Percentiles rank a stretch among this genome's conserved stretches.
Evolutionary conservation across 2,797 vertebrate species (phyloP).

Genomic region (Diplodus sargus): DNA sequence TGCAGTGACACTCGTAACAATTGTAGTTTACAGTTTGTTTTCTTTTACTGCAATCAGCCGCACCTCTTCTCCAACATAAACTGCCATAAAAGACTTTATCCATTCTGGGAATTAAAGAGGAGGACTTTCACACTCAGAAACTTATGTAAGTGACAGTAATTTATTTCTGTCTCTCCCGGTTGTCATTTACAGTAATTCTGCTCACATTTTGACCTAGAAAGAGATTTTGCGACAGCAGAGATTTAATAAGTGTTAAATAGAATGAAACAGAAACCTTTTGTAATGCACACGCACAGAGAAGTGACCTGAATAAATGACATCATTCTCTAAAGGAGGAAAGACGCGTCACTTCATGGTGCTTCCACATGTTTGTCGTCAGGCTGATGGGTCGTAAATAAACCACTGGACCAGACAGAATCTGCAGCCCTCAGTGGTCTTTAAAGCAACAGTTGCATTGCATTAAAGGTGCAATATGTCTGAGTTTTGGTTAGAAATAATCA

Average conservation of each 20-base stretch:
- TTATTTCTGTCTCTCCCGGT: background rate
- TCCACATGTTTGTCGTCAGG: background rate
- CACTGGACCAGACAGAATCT: background rate
- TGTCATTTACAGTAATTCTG: background rate
- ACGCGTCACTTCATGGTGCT: no score
- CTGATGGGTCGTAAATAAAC: conserved; percentile 4
- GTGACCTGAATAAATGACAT: background rate
- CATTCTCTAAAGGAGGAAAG: background rate
- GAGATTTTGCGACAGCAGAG: background rate
- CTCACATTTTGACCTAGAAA: background rate
- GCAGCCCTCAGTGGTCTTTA: background rate
- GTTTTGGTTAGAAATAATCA: no score
- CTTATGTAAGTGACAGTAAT: background rate
- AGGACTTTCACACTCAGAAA: background rate
- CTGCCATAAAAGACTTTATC: background rate
- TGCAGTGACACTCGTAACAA: background rate
- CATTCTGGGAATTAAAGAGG: background rate
- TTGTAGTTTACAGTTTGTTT: background rate
- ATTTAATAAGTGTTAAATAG: background rate
- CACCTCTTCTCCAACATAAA: conserved; percentile 4
- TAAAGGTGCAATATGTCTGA: no score
- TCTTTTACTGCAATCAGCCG: background rate
- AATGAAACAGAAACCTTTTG: no score
- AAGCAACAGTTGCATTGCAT: background rate
- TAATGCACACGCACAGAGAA: background rate